Percentiles rank a stretch among this genome's conserved stretches.
phyloP scores from a whole-genome alignment of 2,888 invertebrate species.

The Epinotia bilunana region DNA sequence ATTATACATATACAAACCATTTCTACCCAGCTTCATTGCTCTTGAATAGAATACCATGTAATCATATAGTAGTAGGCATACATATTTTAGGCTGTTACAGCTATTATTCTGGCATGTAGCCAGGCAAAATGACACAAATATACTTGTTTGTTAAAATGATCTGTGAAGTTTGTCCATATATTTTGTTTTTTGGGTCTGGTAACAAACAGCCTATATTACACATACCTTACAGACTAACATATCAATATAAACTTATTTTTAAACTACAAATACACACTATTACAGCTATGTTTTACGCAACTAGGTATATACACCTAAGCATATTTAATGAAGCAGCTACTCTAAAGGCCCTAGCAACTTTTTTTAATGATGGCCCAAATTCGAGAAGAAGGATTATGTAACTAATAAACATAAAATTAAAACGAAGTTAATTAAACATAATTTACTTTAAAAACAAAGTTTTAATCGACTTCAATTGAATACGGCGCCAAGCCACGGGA shows the following conservation, averaged over 20 bases:
- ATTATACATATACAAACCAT: not conserved
- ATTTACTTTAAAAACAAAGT: too few species aligned
- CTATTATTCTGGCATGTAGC: conserved; percentile 57
- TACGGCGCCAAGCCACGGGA: too few species aligned
- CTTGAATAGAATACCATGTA: not conserved
- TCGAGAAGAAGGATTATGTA: conserved; percentile 37
- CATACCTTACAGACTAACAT: too few species aligned
- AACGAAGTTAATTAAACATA: conserved; percentile 34
- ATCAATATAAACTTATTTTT: too few species aligned
- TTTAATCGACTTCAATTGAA: too few species aligned
- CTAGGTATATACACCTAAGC: conserved; percentile 44
- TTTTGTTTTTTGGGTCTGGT: not conserved
- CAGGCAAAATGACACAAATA: conserved; percentile 48
- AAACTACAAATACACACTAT: too few species aligned
- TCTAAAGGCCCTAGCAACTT: conserved; percentile 33
- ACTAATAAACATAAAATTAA: conserved; percentile 49
- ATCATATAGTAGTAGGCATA: not conserved
- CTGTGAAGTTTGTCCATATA: conserved; percentile 48
- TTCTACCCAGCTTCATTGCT: not conserved
- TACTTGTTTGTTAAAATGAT: conserved; percentile 55
- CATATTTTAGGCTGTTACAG: conserved; percentile 28
- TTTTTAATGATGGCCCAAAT: conserved; percentile 34
- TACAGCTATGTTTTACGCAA: too few species aligned
- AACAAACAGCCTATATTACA: too few species aligned
- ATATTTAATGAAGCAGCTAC: conserved; percentile 48